Base-by-base conservation (phyloP, 2,797 vertebrate species). In the Zenarchopterus dispar region DNA sequence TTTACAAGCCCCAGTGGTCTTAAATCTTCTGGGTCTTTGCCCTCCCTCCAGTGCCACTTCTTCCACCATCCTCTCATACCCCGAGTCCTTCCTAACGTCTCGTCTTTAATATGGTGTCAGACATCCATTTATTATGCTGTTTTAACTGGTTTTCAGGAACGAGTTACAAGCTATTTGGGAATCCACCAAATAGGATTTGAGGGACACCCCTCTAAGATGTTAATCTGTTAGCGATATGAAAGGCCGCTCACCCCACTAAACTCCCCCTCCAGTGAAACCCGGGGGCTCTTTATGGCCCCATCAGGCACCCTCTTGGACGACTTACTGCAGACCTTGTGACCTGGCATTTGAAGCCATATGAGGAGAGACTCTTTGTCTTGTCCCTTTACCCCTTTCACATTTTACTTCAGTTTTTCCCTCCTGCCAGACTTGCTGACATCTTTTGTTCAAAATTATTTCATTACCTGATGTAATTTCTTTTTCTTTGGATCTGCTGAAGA, bases 211-310 rank as follows among this genome's bases (percentile, higher is more conserved):
- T 90, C 81, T 82, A 90, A 90, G 90, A 93, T 89, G 91, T 93
- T 92, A 90, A 93, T 93, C 89, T 92, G 86, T 88, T 91, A 85
- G 79, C 67, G 87, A 92, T 93, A 92, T 93, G 88, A 93, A 93
- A 91, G 89, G 86, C 85, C 69, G 75, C 86, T 93, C 88, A 90
- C 90, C 92, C 85, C 90, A 80, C 90, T 92, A 91, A 91, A 89
- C 73, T 67, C 76, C 78, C 86, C 81, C 81, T 84, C 71, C 72
- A 68, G 75, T 89, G 89, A 80, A 88, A 85, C 88, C 84, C 11
- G 48, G 81, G 76, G 80, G 73, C 87, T 80, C 86, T 93, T 93
- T 93, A 93, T 90, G 88, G 87, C 83, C 90, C 91, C 92, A 89
- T 90, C 92, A 93, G 92, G 92, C 88, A 92, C 91, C 92, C 89